A percentile compares a stretch with the other conserved stretches of the same genome.
Evolutionary conservation across 1,140 invertebrate species (phyloP).

Genomic region (Anoplolepis gracilipes): DNA sequence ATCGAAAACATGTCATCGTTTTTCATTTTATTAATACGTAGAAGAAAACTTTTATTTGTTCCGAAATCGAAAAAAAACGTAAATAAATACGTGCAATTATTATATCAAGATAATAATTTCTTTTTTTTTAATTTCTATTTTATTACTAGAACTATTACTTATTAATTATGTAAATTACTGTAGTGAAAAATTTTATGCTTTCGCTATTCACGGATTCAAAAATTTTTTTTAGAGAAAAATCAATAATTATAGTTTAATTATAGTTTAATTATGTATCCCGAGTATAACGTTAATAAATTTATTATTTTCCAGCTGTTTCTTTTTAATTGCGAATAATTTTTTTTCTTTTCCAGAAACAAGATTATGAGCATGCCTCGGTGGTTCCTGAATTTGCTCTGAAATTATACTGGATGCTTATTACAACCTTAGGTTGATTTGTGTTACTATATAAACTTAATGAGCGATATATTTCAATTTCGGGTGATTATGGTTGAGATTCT

Average conservation of each 20-base stretch:
- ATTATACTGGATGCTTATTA: neutral
- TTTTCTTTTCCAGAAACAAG: neutral
- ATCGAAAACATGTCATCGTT: neutral
- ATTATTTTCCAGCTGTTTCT: neutral
- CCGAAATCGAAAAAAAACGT: neutral
- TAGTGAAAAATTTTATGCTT: conserved; percentile 6
- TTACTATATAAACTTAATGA: conserved; percentile 7
- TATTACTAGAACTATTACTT: neutral
- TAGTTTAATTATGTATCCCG: neutral
- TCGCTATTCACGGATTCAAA: neutral
- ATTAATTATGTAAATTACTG: too few relatives aligned
- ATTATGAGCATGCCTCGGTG: neutral
- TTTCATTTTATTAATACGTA: too few relatives aligned
- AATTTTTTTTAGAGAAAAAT: neutral
- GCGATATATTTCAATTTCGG: conserved; percentile 28
- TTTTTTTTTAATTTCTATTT: neutral
- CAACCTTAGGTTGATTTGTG: neutral
- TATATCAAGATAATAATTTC: neutral
- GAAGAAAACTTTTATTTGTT: neutral
- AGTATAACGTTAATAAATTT: neutral
- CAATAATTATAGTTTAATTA: neutral
- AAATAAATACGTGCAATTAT: neutral
- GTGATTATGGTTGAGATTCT: conserved; percentile 9
- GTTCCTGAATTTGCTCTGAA: neutral
- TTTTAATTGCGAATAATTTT: too few relatives aligned